phyloP scores from a whole-genome alignment of 2,113 vertebrate species.

The Ptyas mucosa region DNA sequence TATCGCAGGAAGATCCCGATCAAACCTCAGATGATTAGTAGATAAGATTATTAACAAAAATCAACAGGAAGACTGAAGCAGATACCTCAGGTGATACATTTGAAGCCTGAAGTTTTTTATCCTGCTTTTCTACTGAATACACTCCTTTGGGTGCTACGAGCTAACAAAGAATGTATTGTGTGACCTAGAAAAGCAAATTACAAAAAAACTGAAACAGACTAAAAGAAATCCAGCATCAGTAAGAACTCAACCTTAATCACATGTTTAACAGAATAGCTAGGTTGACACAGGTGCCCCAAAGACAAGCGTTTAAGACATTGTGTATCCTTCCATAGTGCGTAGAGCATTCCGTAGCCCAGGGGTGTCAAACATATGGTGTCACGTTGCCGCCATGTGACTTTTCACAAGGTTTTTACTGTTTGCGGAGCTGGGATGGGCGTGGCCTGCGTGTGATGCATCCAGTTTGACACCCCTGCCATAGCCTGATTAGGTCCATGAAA shows the following conservation, averaged over 20 bases:
- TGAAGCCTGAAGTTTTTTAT: neutral
- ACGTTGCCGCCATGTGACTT: no score
- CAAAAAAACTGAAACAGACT: neutral
- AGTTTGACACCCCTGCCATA: neutral
- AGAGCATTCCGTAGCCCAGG: neutral
- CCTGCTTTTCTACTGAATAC: neutral
- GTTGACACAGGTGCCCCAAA: neutral
- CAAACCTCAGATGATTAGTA: neutral
- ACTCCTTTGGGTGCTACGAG: neutral
- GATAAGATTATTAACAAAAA: neutral
- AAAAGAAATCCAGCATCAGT: neutral
- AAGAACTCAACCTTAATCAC: neutral
- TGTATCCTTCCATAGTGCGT: neutral
- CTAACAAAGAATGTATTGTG: neutral
- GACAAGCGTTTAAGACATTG: neutral
- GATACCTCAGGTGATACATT: neutral
- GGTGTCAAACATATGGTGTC: no score
- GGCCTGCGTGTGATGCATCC: no score
- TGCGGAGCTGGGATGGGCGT: no score
- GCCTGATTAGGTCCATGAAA: neutral
- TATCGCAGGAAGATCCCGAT: neutral
- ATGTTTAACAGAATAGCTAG: neutral
- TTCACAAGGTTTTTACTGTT: no score
- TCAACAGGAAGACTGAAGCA: neutral
- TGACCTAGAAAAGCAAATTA: neutral